These are phyloP conservation scores for Lagria hirta DNA, from an alignment of 2,888 invertebrate genomes.

Conservation along the genomic window DNA sequence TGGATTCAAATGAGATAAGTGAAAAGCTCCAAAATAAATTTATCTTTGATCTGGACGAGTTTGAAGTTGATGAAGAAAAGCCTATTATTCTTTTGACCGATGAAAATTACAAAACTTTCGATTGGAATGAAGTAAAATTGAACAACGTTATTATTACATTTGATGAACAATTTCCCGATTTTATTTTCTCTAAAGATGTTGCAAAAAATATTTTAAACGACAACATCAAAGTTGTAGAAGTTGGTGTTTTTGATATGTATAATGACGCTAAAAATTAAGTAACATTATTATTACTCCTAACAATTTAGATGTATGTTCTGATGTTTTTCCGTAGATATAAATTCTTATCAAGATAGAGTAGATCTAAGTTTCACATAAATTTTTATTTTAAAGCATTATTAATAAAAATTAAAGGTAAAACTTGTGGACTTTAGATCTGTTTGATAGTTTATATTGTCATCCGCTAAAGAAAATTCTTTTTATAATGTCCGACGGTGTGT, in stretches of 20 bases:
- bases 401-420: no score
- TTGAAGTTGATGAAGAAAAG: slow-evolving; percentile 5
- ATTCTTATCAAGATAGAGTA: no score
- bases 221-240: slow-evolving; percentile 8
- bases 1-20: slow-evolving; percentile 8
- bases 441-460: no score
- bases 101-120: slow-evolving; percentile 5
- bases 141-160: slow-evolving; percentile 15
- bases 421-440: no score
- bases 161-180: slow-evolving; percentile 16
- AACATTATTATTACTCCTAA: no score
- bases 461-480: no score
- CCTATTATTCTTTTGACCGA: slow-evolving; percentile 8
- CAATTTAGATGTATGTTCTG: no score
- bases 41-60: slow-evolving; percentile 2
- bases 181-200: slow-evolving; percentile 11
- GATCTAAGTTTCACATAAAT: no score
- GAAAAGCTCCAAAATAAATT: slow-evolving; percentile 4
- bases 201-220: slow-evolving; percentile 3
- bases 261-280: slow-evolving; percentile 5
- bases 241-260: slow-evolving; percentile 7
- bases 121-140: slow-evolving; percentile 7
- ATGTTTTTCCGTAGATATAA: no score
- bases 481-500: no score
- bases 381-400: no score